Conservation (phyloP, 2,113 vertebrate species). For the Holacanthus passer region DNA sequence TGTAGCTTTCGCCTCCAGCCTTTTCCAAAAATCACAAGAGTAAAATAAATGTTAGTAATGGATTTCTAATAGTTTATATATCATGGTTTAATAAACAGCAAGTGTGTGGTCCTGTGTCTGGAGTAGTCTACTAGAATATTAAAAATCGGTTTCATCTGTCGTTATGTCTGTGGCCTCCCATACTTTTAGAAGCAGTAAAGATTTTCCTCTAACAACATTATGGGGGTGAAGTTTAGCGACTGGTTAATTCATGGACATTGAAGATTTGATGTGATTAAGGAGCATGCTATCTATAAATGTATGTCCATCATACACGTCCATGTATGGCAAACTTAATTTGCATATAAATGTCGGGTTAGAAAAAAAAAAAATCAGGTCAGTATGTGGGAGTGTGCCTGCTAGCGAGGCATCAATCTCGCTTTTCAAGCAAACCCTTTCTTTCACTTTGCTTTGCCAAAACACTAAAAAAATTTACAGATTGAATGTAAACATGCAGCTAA, state of each 20-base stretch:
- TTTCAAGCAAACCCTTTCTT: slow-evolving; percentile 39
- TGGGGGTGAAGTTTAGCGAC: background rate
- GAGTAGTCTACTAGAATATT: no score
- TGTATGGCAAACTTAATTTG: background rate
- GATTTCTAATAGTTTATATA: background rate
- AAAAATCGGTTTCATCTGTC: no score
- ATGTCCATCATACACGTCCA: background rate
- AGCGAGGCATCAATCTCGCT: slow-evolving; percentile 33
- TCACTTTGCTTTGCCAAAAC: slow-evolving; percentile 23
- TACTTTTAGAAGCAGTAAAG: no score
- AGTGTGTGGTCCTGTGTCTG: no score
- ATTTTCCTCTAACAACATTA: no score
- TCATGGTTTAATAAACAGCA: no score
- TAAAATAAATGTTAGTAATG: background rate
- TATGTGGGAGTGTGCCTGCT: slow-evolving; percentile 42
- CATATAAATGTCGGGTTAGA: slow-evolving; percentile 19
- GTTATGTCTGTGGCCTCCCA: no score
- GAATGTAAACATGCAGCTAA: slow-evolving; percentile 47
- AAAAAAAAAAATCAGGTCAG: slow-evolving; percentile 25
- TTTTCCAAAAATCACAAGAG: background rate
- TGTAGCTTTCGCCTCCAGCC: background rate
- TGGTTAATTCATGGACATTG: background rate
- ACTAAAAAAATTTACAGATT: slow-evolving; percentile 10
- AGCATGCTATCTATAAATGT: background rate
- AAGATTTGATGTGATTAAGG: background rate